Evolutionary conservation across 2,113 vertebrate species (phyloP), one percentile per base, ranked within the genome.

Genomic region (Otocyon megalotis): DNA sequence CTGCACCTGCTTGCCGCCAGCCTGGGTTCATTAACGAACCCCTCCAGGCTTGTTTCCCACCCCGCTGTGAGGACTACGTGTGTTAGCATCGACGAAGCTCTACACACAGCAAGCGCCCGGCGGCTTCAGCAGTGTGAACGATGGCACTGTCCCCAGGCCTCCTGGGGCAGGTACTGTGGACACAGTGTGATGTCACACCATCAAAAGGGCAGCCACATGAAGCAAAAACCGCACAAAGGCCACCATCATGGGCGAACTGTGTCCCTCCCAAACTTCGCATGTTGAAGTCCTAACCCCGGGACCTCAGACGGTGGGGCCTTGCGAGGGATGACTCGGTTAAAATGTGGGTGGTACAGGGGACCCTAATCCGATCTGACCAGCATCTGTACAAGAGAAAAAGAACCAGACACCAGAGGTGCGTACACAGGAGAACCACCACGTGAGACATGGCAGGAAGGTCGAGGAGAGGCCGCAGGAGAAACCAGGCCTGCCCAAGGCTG

Each of bases 11-110:
- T 5, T 3, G n/a, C 74, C 5, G 54, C 16, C 0, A 0, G 74
- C 54, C 32, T 12, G 60, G 24, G 22, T 1, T 0, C 0, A 20
- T 3, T 3, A 37, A 48, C 4, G 0, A 2, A 12, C 5, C 26
- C 12, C 32, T 32, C 6, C 1, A 24, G 22, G 22, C 28, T 43
- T 48, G 67, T 6, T 9, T 30, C 77, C 63, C 1, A 0, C 76
- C 43, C 8, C 2, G 71, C 56, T 2, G 0, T 0, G 24, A 8
- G 17, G 48, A n/a, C 13, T 2, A 26, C 0, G 3, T 1, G 2
- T 26, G 17, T 0, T 12, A 32, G 48, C 19, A 0, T 0, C 32
- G 0, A 48, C 5, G 37, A 56, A 3, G 5, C 56, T 5, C 5
- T 2, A 32, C 37, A 32, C 53, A 12, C 5, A 24, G 60, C 35